Percentiles rank a stretch among this genome's conserved stretches.
These are phyloP conservation scores for Hypercompe scribonia DNA, from an alignment of 2,888 invertebrate species.

Conservation along the genomic window DNA sequence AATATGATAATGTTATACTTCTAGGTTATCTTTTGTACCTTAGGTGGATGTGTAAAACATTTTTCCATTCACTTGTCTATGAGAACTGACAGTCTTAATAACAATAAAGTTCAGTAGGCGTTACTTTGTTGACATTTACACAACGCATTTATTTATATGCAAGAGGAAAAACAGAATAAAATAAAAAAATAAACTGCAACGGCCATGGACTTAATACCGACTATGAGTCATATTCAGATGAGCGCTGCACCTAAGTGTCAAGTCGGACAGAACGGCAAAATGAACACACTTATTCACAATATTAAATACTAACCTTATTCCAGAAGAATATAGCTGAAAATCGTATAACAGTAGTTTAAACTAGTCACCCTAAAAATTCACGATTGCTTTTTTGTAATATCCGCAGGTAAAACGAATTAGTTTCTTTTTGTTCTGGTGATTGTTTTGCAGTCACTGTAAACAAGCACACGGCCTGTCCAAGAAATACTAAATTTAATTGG, in stretches of 20 bases:
- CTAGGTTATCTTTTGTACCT: no score
- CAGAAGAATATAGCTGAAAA: not conserved
- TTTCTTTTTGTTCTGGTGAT: not conserved
- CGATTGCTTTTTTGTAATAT: not conserved
- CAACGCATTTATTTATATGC: slow-evolving; percentile 1
- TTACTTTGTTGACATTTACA: not conserved
- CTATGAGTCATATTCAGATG: slow-evolving; percentile 6
- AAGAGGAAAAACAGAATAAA: not conserved
- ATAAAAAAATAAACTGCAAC: not conserved
- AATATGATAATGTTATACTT: no score
- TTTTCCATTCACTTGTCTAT: not conserved
- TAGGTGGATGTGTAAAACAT: not conserved
- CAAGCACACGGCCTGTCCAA: not conserved
- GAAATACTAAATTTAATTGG: not conserved
- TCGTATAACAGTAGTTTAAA: not conserved
- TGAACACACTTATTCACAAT: not conserved
- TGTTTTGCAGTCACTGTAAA: not conserved
- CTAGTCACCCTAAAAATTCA: not conserved
- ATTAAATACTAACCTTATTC: not conserved
- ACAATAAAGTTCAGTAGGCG: not conserved
- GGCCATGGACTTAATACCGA: slow-evolving; percentile 7
- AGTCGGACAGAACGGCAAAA: not conserved
- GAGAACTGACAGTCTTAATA: not conserved
- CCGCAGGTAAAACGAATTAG: not conserved
- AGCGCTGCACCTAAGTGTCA: not conserved